Conservation (phyloP, 2,888 invertebrate genomes). For the Podabrus alpinus region DNA sequence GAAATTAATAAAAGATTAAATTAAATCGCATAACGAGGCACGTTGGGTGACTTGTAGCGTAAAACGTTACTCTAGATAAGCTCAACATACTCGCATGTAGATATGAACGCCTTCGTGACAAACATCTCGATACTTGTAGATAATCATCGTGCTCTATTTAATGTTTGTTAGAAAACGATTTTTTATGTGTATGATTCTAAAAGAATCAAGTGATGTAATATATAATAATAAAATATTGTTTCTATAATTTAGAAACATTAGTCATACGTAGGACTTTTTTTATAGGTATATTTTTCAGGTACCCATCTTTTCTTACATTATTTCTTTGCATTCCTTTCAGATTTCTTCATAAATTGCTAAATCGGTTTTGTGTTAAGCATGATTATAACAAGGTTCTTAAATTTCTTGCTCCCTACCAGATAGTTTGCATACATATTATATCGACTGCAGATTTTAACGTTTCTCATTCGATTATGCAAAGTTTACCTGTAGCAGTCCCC, state of each 20-base stretch:
- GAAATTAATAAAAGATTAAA: neutral
- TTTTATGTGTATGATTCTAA: slow-evolving; percentile 57
- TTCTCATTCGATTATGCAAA: no score
- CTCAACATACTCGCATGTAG: slow-evolving; percentile 49
- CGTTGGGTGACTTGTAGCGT: slow-evolving; percentile 30
- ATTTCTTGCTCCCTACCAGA: no score
- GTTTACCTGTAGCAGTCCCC: no score
- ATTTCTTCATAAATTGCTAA: no score
- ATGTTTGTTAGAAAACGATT: slow-evolving; percentile 57
- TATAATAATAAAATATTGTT: slow-evolving; percentile 54
- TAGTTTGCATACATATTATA: no score
- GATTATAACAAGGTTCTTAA: no score
- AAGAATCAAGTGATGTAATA: slow-evolving; percentile 57
- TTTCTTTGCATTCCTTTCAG: no score
- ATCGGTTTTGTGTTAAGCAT: no score
- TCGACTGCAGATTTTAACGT: no score
- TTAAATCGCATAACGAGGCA: slow-evolving; percentile 26
- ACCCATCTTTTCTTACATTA: no score
- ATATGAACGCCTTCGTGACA: slow-evolving; percentile 41
- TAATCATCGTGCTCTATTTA: slow-evolving; percentile 55
- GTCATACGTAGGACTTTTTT: slow-evolving; percentile 45
- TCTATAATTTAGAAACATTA: slow-evolving; percentile 58
- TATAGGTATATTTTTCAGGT: no score
- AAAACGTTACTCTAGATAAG: slow-evolving; percentile 30
- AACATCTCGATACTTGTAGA: slow-evolving; percentile 51